Evolutionary conservation across 2,113 vertebrate species (phyloP).

Genomic region (Dascyllus trimaculatus): DNA sequence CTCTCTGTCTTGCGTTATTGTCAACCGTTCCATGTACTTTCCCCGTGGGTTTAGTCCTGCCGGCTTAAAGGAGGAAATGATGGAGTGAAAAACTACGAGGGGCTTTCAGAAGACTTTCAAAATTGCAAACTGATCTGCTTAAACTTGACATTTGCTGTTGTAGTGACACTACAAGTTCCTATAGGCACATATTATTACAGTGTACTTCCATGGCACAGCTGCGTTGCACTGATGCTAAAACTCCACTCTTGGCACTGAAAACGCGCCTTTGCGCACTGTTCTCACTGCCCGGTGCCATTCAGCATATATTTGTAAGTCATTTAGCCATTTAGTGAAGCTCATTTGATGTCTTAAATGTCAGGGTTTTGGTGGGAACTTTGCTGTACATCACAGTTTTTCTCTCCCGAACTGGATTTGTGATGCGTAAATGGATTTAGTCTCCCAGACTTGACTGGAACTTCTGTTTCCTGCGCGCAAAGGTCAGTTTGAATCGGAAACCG

Average conservation of each 20-base stretch:
- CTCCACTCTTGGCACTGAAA: not conserved
- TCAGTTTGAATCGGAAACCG: conserved; percentile 51
- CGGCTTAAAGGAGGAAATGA: not conserved
- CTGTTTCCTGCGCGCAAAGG: conserved; percentile 45
- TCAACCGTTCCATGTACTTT: conserved; percentile 28
- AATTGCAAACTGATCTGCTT: no score
- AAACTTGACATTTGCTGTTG: not conserved
- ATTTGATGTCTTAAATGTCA: not conserved
- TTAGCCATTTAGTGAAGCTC: not conserved
- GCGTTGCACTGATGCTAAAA: not conserved
- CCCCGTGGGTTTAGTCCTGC: not conserved
- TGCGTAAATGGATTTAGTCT: conserved; percentile 8
- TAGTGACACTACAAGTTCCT: not conserved
- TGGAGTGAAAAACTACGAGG: not conserved
- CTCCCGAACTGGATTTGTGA: not conserved
- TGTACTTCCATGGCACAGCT: not conserved
- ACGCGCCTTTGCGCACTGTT: not conserved
- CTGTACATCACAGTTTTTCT: conserved; percentile 4
- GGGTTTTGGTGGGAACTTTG: not conserved
- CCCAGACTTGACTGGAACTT: conserved; percentile 50
- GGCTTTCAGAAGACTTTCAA: not conserved
- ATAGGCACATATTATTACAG: not conserved
- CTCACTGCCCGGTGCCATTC: not conserved
- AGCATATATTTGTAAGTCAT: not conserved
- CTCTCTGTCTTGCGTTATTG: conserved; percentile 28